Percentiles rank a stretch among this genome's conserved stretches.
Evolutionary conservation across 1,140 invertebrate genomes (phyloP).

Genomic region (Pseudomyrmex pallidus): DNA sequence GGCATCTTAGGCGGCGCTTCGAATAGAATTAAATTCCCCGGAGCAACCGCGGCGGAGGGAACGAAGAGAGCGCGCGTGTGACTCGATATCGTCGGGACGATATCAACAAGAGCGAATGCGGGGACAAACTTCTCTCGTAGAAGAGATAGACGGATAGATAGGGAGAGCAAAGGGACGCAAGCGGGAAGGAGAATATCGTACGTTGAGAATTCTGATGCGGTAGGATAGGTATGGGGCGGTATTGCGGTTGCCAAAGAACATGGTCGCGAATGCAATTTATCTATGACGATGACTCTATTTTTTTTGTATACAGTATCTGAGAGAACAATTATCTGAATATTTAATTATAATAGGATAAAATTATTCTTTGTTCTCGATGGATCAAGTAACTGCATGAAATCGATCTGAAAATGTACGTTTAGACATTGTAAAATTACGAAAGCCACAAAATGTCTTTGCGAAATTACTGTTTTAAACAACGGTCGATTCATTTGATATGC

Average conservation of each 20-base stretch:
- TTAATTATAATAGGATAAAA: not conserved
- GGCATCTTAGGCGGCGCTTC: conserved; percentile 75
- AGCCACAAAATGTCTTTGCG: not conserved
- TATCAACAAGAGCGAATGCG: conserved; percentile 66
- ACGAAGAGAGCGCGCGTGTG: conserved; percentile 14
- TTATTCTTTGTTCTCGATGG: not conserved
- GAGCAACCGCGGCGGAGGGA: not conserved
- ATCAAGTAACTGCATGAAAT: too few species aligned
- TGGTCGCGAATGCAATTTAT: not conserved
- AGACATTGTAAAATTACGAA: not conserved
- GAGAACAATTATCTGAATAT: not conserved
- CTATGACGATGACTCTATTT: not conserved
- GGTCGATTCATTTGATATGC: conserved; percentile 74
- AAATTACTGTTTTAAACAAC: conserved; percentile 54
- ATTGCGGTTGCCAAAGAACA: not conserved
- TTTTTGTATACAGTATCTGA: not conserved
- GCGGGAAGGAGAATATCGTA: conserved; percentile 41
- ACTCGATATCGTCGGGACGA: conserved; percentile 70
- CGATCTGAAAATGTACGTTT: not conserved
- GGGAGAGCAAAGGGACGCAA: not conserved
- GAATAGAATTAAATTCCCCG: conserved; percentile 74
- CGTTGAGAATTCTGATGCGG: conserved; percentile 47
- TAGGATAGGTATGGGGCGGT: not conserved
- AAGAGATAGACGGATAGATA: conserved; percentile 57
- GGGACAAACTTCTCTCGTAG: conserved; percentile 62